These are phyloP conservation scores for Incurvaria masculella DNA, from an alignment of 2,888 invertebrate species.

Conservation along the genomic window DNA sequence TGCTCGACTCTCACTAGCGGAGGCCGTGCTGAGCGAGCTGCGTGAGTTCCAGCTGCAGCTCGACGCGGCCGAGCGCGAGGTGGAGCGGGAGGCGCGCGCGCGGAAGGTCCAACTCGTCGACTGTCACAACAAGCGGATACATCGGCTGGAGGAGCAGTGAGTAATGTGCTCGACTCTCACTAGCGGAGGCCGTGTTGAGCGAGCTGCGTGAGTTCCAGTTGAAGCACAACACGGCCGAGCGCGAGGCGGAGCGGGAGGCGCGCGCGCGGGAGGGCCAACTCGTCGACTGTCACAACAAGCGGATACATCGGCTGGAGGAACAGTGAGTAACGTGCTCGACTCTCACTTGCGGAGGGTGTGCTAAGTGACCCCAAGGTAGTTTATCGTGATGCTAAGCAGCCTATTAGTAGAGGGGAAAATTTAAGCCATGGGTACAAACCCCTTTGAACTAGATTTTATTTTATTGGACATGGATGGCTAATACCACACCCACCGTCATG, in stretches of 20 bases:
- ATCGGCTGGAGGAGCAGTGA: slow-evolving; percentile 60
- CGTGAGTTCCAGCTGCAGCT: slow-evolving; percentile 73
- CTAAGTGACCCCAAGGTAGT: no score
- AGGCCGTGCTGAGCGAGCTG: slow-evolving; percentile 71
- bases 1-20: no score
- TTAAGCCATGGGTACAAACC: no score
- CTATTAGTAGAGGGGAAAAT: no score
- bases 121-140: slow-evolving; percentile 68
- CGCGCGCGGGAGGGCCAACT: slow-evolving; percentile 62
- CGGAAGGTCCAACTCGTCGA: slow-evolving; percentile 66
- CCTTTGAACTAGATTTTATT: no score
- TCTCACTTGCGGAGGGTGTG: no score
- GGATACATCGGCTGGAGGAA: slow-evolving; percentile 65
- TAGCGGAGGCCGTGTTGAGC: slow-evolving; percentile 71
- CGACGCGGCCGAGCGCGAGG: slow-evolving; percentile 63
- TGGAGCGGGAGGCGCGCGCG: slow-evolving; percentile 61
- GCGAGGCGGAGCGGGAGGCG: slow-evolving; percentile 60
- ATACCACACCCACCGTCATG: no score
- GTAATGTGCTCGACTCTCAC: no score
- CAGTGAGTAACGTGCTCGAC: no score
- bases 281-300: slow-evolving; percentile 67
- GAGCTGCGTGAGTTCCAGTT: slow-evolving; percentile 74
- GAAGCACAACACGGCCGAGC: slow-evolving; percentile 69
- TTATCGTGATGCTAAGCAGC: no score
- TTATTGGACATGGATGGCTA: no score